Evolutionary conservation across 1,140 invertebrate species (phyloP).

Genomic region (Cotesia glomerata): DNA sequence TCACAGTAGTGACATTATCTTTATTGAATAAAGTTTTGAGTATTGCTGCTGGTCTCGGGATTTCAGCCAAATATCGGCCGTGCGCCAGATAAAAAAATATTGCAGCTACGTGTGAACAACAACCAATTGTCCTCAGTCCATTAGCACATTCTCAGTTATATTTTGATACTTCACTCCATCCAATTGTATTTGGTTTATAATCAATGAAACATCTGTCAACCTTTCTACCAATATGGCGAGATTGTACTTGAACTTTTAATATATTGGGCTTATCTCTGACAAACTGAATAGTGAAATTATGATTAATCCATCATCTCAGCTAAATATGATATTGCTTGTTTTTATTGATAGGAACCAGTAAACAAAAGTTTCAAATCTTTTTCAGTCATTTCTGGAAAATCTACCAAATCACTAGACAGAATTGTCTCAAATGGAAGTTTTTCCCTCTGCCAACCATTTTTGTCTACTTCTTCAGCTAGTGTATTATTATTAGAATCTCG

Average conservation of each 20-base stretch:
- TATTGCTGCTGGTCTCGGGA: conserved; percentile 30
- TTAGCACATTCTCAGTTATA: conserved; percentile 35
- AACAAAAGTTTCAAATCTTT: conserved; percentile 32
- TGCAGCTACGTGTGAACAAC: conserved; percentile 32
- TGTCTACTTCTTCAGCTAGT: conserved; percentile 31
- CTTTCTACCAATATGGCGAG: conserved; percentile 29
- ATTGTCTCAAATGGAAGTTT: conserved; percentile 29
- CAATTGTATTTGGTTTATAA: conserved; percentile 32
- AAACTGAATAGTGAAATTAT: conserved; percentile 20
- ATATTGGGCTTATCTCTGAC: conserved; percentile 22
- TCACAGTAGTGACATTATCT: conserved; percentile 1
- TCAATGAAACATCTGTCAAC: conserved; percentile 35
- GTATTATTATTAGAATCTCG: conserved; percentile 25
- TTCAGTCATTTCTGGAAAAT: conserved; percentile 34
- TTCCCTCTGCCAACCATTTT: conserved; percentile 16
- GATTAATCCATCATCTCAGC: conserved; percentile 30
- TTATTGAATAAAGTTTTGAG: conserved; percentile 28
- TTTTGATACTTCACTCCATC: conserved; percentile 19
- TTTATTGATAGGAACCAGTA: conserved; percentile 32
- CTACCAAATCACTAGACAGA: conserved; percentile 10
- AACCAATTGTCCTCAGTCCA: background rate
- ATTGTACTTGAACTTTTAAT: conserved; percentile 33
- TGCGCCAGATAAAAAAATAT: conserved; percentile 35
- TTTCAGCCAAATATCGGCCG: conserved; percentile 32
- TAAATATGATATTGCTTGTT: conserved; percentile 35